Base-by-base conservation (phyloP, 2,113 vertebrate genomes). In the Struthidea cinerea region DNA sequence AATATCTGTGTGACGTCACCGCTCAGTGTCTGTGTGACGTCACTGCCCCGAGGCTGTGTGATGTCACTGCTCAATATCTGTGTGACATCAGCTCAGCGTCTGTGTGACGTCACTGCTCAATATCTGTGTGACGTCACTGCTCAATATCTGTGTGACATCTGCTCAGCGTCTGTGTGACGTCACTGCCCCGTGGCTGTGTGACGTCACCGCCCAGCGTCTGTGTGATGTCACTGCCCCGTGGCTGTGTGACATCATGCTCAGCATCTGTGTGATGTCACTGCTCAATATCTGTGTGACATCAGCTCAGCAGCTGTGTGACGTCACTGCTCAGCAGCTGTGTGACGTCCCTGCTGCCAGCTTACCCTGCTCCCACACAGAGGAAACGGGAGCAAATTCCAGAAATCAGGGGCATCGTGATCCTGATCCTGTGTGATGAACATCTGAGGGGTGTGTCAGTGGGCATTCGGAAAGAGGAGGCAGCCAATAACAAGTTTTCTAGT, bases 241-340 rank as follows among this genome's bases (percentile, higher is more conserved):
- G 11, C 28, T 21, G 32, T 21, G 55, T 33, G 33, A 57, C 2
- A 5, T n/a, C 57, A 12, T n/a, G 33, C 33, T 10, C 33, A 4
- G 4, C 1, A 8, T 14, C 12, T 3, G 13, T 22, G 55, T 2
- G 35, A 22, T 1, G 2, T 9, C 69, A 15, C 9, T 15, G 50
- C 10, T 7, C 20, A 11, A 13, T 1, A 3, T 21, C 3, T 9
- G 55, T 22, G 33, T 16, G 55, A 57, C 0, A 5, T n/a, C 67
- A 9, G 26, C 26, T 5, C 24, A 19, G 5, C 1, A 9, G 28
- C 10, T 20, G 27, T 15, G 44, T 4, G 44, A 18, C 3, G 2
- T 63, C 61, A 14, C 60, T 42, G 39, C 27, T 20, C 37, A 14
- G 3, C 11, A 2, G 13, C 30, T 6, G 37, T 22, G 39, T 23